Evolutionary conservation across 1,140 invertebrate species (phyloP).

Genomic region (Sitodiplosis mosellana): DNA sequence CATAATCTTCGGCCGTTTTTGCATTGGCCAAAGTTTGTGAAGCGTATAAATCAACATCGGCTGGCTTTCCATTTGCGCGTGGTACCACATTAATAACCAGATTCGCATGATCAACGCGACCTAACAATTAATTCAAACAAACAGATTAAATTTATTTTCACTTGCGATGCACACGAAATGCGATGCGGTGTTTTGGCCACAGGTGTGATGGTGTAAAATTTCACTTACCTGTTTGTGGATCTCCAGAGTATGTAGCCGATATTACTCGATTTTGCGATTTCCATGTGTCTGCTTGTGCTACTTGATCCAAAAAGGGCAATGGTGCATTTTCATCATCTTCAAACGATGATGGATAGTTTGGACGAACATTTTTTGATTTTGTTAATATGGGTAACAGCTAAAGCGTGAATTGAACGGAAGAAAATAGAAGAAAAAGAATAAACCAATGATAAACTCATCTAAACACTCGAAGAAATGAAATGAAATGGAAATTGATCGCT

Average conservation of each 20-base stretch:
- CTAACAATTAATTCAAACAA: neutral
- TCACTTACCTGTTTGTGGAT: neutral
- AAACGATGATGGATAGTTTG: neutral
- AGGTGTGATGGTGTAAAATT: neutral
- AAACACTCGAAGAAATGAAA: too few species aligned
- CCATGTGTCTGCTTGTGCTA: constrained; percentile 1
- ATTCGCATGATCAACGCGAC: neutral
- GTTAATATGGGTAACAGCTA: neutral
- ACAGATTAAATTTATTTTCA: neutral
- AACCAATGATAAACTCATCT: too few species aligned
- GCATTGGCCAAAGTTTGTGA: constrained; percentile 14
- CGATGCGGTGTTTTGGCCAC: neutral
- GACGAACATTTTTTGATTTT: neutral
- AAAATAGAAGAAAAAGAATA: neutral
- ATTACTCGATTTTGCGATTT: neutral
- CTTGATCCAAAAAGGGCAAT: neutral
- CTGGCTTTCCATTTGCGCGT: neutral
- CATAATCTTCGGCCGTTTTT: constrained; percentile 19
- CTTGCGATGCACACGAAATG: neutral
- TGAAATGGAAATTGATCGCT: too few species aligned
- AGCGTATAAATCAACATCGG: neutral
- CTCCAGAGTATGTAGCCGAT: neutral
- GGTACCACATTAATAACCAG: neutral
- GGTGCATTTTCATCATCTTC: neutral
- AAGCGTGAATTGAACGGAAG: neutral